Percentiles rank a stretch among this genome's conserved stretches.
Conservation (phyloP, 2,888 invertebrate genomes). For the Epirrita christyi region DNA sequence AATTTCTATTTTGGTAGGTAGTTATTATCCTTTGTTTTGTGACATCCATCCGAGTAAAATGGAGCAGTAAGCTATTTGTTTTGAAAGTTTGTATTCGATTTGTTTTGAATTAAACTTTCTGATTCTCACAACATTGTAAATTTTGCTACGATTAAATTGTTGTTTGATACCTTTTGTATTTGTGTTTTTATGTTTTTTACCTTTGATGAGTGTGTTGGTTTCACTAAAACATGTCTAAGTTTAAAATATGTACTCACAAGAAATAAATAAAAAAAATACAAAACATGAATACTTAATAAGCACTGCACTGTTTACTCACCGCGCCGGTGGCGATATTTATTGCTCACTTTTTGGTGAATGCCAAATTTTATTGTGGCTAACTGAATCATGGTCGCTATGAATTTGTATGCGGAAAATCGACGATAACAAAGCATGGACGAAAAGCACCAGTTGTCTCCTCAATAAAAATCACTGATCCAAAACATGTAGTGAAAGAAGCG, state of each 20-base stretch:
- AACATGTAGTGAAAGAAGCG: constrained; percentile 37
- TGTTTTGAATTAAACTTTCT: too few species aligned
- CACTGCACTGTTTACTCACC: constrained; percentile 84
- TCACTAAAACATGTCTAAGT: background rate
- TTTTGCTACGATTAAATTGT: background rate
- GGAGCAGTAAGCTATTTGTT: background rate
- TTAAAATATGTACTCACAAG: constrained; percentile 5
- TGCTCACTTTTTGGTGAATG: constrained; percentile 84
- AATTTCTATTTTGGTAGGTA: background rate
- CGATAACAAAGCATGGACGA: constrained; percentile 34
- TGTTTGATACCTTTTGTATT: too few species aligned
- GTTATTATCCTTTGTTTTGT: too few species aligned
- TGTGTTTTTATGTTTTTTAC: too few species aligned
- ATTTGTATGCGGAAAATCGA: constrained; percentile 36
- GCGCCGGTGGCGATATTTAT: constrained; percentile 74
- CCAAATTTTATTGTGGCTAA: constrained; percentile 87
- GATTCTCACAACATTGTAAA: too few species aligned
- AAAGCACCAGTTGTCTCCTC: constrained; percentile 44
- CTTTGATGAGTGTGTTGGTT: background rate
- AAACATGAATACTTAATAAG: constrained; percentile 47
- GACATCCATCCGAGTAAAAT: background rate
- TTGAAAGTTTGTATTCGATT: background rate
- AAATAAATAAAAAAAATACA: constrained; percentile 13
- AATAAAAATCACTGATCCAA: constrained; percentile 58
- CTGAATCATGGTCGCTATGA: constrained; percentile 82